Evolutionary conservation across 2,888 invertebrate species (phyloP).

Genomic region (Clunio marinus): DNA sequence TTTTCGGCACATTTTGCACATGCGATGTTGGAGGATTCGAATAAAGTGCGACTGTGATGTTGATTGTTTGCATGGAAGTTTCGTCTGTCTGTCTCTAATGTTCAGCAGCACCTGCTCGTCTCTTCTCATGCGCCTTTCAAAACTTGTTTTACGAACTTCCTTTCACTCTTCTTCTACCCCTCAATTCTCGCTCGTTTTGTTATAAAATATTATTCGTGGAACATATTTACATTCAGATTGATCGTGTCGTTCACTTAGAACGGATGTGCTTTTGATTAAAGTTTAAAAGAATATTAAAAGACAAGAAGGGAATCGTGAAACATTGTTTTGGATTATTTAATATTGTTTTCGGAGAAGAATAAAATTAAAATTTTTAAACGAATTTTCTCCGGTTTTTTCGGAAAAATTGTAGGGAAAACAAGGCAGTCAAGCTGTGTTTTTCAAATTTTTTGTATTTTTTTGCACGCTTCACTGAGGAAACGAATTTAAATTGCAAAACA

Average conservation of each 20-base stretch:
- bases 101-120: slow-evolving; percentile 1
- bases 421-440: too few species aligned
- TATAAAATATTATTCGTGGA: slow-evolving; percentile 6
- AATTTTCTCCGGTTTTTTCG: background rate
- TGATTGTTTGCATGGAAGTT: background rate
- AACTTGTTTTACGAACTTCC: background rate
- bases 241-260: slow-evolving; percentile 9
- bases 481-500: too few species aligned
- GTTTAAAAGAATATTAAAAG: too few species aligned
- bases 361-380: background rate
- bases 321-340: background rate
- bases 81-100: slow-evolving; percentile 17
- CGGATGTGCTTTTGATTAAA: slow-evolving; percentile 9
- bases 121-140: slow-evolving; percentile 17
- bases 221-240: slow-evolving; percentile 16
- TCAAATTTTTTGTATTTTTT: too few species aligned
- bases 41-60: background rate
- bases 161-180: slow-evolving; percentile 5
- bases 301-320: background rate
- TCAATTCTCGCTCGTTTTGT: slow-evolving; percentile 23
- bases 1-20: slow-evolving; percentile 30
- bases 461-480: too few species aligned
- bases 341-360: background rate
- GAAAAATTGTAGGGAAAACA: background rate
- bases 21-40: slow-evolving; percentile 24